Evolutionary conservation across 2,888 invertebrate species (phyloP).

Genomic region (Meiosimyza platycephala): DNA sequence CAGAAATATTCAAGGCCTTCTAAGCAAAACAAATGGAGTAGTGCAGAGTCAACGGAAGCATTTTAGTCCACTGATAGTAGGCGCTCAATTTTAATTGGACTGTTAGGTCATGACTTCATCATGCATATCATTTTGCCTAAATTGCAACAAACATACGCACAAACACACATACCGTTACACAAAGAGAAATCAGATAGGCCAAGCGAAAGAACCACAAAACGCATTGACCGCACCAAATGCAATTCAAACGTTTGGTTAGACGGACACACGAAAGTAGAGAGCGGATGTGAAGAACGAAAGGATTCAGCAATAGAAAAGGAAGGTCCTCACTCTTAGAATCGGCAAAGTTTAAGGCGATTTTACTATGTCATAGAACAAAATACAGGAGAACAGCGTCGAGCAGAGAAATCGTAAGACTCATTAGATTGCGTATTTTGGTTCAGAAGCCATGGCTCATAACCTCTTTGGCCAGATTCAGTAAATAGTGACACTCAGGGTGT

Average conservation of each 20-base stretch:
- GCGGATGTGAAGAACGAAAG: background rate
- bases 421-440: conserved; percentile 19
- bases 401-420: background rate
- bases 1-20: background rate
- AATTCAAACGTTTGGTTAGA: background rate
- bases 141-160: background rate
- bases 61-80: conserved; percentile 1
- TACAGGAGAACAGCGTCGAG: no score
- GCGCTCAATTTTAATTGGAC: conserved; percentile 26
- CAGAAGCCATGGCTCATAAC: background rate
- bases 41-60: background rate
- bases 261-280: background rate
- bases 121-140: conserved; percentile 24
- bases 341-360: background rate
- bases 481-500: background rate
- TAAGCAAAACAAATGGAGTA: no score
- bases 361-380: no score
- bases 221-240: conserved; percentile 27
- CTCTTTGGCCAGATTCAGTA: background rate
- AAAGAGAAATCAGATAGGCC: conserved; percentile 21
- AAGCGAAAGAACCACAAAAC: conserved; percentile 22
- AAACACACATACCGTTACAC: background rate
- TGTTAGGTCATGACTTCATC: conserved; percentile 4
- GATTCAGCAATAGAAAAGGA: background rate
- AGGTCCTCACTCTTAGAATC: background rate